Conservation (phyloP, 2,113 vertebrate species). For the Progne subis region DNA sequence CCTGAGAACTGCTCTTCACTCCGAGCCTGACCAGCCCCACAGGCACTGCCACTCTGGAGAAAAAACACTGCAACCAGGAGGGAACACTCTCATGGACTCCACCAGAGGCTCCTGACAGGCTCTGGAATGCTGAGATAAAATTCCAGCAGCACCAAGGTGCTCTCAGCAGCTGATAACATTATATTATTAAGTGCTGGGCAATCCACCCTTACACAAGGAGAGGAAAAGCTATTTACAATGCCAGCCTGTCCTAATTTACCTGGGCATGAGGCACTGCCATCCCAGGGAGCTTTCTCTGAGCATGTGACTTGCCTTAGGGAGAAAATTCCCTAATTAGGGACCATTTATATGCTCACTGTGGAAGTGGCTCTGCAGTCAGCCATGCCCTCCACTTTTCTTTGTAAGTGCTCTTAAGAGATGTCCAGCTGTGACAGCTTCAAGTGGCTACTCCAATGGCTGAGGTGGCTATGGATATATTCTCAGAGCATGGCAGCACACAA, state of each 20-base stretch:
- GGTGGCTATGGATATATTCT: background rate
- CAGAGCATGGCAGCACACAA: fast-evolving
- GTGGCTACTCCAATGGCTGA: background rate
- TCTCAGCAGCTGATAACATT: background rate
- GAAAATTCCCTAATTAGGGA: background rate
- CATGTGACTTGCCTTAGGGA: fast-evolving
- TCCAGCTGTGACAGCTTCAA: background rate
- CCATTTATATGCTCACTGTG: background rate
- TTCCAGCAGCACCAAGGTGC: background rate
- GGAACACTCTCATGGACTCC: fast-evolving
- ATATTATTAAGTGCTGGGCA: background rate
- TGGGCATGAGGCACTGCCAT: background rate
- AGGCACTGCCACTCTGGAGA: background rate
- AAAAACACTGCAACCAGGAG: background rate
- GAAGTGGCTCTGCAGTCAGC: background rate
- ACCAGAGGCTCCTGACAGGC: background rate
- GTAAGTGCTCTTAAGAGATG: background rate
- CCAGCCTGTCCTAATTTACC: background rate
- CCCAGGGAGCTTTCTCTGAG: background rate
- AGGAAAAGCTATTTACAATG: background rate
- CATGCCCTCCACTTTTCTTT: background rate
- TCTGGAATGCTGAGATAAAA: background rate
- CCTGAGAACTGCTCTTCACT: background rate
- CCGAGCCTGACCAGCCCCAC: background rate
- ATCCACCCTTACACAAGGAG: background rate